phyloP scores from a whole-genome alignment of 2,797 vertebrate species.

The Aratinga solstitialis region DNA sequence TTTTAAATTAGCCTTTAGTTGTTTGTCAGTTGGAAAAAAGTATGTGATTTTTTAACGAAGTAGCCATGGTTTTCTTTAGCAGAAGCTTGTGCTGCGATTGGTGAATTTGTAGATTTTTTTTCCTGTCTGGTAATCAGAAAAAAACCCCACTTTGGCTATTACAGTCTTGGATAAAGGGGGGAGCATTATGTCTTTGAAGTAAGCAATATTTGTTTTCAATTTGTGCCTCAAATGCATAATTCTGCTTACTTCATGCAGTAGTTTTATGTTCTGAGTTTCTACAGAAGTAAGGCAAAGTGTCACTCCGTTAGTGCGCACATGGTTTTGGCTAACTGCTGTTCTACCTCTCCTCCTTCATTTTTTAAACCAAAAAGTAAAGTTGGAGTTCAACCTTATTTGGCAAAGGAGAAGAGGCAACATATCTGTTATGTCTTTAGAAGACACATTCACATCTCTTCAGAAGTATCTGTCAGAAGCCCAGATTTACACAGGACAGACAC shows the following conservation, averaged over 20 bases:
- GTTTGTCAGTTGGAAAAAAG: slow-evolving; percentile 37
- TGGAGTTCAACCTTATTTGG: neutral
- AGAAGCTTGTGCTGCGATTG: neutral
- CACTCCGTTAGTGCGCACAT: neutral
- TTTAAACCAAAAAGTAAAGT: neutral
- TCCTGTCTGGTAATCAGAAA: neutral
- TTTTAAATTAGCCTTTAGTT: slow-evolving; percentile 63
- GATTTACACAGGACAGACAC: neutral
- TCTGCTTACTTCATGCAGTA: neutral
- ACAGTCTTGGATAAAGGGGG: neutral
- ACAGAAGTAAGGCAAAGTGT: neutral
- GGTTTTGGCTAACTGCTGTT: neutral
- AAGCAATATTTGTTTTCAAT: neutral
- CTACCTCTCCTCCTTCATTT: neutral
- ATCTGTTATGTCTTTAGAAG: neutral
- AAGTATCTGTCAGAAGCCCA: neutral
- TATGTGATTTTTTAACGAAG: neutral
- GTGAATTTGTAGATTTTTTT: neutral
- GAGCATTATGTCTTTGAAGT: neutral
- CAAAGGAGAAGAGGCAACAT: neutral
- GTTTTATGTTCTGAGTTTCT: neutral
- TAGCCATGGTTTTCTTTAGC: neutral
- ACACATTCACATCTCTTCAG: neutral
- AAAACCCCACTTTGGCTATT: neutral
- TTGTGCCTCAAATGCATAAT: neutral